Evolutionary conservation across 2,113 vertebrate species (phyloP), one percentile per base, ranked within the genome.

Genomic region (Microtus oregoni): DNA sequence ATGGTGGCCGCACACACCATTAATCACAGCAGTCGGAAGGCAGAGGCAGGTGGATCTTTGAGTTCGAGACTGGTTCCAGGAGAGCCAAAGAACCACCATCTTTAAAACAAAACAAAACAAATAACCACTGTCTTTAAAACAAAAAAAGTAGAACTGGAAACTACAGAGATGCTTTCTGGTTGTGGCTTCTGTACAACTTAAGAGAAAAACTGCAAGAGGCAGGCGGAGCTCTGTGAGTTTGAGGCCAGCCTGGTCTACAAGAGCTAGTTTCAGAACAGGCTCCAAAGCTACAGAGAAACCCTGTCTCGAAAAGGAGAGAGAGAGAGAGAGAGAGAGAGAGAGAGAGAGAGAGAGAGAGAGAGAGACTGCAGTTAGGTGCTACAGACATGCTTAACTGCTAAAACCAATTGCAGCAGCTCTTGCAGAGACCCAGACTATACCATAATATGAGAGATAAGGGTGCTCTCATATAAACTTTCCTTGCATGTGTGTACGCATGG

Each of bases 141-240:
- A n/a, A 22, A 35, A 86, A 86, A 73, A 83, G 26, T 35, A 85
- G 94, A 95, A 78, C 50, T 89, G 32, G 76, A 65, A 77, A 91
- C 47, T 47, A 68, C 0, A 93, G 22, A 28, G 55, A 67, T 17
- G 8, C 26, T 68, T 94, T 82, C 89, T 63, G 47, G 30, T 17
- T 91, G 24, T 22, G 11, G 78, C 4, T 85, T 72, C 58, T 55
- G 11, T 77, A 94, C 50, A 75, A 15, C 32, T 44, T 85, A 30
- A 44, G 61, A 65, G 38, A 17, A 65, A 58, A 58, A 58, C 19
- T 58, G 58, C 58, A 58, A 58, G 58, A 20, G 19, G 58, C 58
- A 58, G 58, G 58, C 5, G 5, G 17, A 58, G 5, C 55, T 58
- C 55, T 20, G 17, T 58, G 55, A 58, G 55, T 58, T 58, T 58